Conservation (phyloP, 2,797 vertebrate genomes). For the Pagetopsis macropterus region DNA sequence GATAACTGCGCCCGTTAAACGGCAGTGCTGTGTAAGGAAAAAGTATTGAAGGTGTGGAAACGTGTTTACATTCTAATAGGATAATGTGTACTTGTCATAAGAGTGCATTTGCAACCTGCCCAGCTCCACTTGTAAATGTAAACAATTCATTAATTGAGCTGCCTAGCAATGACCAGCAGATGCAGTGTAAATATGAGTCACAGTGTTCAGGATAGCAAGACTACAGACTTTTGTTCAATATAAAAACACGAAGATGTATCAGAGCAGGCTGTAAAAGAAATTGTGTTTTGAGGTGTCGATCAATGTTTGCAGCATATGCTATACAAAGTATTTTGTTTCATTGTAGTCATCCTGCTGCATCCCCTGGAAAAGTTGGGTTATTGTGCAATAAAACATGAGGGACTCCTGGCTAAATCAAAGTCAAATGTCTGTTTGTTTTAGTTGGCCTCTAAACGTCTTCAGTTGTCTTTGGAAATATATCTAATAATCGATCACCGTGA, state of each 20-base stretch:
- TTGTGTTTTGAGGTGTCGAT: slow-evolving; percentile 69
- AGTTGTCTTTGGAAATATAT: slow-evolving; percentile 11
- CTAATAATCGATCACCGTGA: not conserved
- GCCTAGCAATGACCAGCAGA: slow-evolving; percentile 60
- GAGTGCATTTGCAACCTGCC: slow-evolving; percentile 56
- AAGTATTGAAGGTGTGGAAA: slow-evolving; percentile 44
- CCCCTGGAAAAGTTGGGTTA: slow-evolving; percentile 76
- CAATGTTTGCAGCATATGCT: slow-evolving; percentile 71
- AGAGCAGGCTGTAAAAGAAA: slow-evolving; percentile 60
- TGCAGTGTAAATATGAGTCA: slow-evolving; percentile 43
- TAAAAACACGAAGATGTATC: slow-evolving; percentile 39
- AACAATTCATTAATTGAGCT: slow-evolving; percentile 63
- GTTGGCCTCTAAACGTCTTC: not conserved
- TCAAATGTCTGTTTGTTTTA: slow-evolving; percentile 20
- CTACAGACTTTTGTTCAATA: slow-evolving; percentile 38
- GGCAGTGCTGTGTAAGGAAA: slow-evolving; percentile 21
- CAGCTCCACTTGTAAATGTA: slow-evolving; percentile 72
- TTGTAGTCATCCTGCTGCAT: slow-evolving; percentile 81
- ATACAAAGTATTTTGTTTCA: slow-evolving; percentile 76
- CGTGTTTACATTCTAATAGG: slow-evolving; percentile 64
- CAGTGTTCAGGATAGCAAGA: slow-evolving; percentile 55
- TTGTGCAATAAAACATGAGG: slow-evolving; percentile 83
- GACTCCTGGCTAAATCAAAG: slow-evolving; percentile 67
- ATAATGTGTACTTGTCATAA: slow-evolving; percentile 50
- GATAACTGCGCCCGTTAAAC: slow-evolving; percentile 40